These are phyloP conservation scores for Littorina saxatilis DNA, from an alignment of 1,140 invertebrate species.

Conservation along the genomic window DNA sequence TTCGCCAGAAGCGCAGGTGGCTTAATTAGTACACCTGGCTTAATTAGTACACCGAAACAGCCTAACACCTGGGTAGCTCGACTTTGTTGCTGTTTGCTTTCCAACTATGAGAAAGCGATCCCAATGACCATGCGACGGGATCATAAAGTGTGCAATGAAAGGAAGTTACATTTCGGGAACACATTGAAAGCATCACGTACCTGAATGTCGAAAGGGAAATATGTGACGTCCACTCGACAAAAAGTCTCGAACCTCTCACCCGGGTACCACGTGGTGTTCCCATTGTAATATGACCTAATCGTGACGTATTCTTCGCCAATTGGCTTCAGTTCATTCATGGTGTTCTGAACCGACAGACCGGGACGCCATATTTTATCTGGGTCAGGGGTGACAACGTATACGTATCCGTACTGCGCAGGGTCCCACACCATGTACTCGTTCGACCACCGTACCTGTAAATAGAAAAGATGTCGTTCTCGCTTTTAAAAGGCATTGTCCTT, in stretches of 20 bases:
- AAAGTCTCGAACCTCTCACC: conserved; percentile 29
- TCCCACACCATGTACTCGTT: conserved; percentile 33
- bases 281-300: not conserved
- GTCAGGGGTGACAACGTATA: not conserved
- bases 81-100: too few relatives aligned
- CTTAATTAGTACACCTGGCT: too few relatives aligned
- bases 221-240: conserved; percentile 21
- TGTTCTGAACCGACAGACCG: not conserved
- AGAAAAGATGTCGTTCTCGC: too few relatives aligned
- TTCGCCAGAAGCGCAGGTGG: too few relatives aligned
- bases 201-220: conserved; percentile 37
- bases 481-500: too few relatives aligned
- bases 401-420: not conserved
- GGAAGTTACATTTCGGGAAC: too few relatives aligned
- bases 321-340: conserved; percentile 18
- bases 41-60: too few relatives aligned
- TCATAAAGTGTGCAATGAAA: too few relatives aligned
- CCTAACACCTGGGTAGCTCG: too few relatives aligned
- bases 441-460: conserved; percentile 13
- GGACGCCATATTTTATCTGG: conserved; percentile 31
- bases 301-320: conserved; percentile 12
- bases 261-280: conserved; percentile 13
- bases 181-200: not conserved
- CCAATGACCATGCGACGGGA: too few relatives aligned
- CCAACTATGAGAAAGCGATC: too few relatives aligned